Evolutionary conservation across 2,888 invertebrate genomes (phyloP).

Genomic region (Drepana falcataria): DNA sequence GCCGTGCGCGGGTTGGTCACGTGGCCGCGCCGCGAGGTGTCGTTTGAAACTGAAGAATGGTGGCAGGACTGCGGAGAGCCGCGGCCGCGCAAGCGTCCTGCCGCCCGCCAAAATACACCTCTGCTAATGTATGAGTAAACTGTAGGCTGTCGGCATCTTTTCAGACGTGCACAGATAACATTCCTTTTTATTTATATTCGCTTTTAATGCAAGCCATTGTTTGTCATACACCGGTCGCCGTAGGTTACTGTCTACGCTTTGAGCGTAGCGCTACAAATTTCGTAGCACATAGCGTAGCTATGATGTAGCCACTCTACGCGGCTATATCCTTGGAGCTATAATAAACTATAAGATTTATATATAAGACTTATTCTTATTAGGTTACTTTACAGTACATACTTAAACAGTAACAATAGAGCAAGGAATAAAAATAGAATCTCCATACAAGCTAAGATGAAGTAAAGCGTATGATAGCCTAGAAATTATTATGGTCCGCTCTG

Average conservation of each 20-base stretch:
- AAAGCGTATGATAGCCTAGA: too few species aligned
- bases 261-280: neutral
- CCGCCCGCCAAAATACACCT: slow-evolving; percentile 75
- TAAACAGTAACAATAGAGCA: too few species aligned
- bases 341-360: too few species aligned
- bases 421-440: too few species aligned
- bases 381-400: too few species aligned
- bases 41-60: slow-evolving; percentile 75
- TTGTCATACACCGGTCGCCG: neutral
- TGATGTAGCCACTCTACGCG: slow-evolving; percentile 34
- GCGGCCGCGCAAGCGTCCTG: slow-evolving; percentile 59
- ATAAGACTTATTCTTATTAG: too few species aligned
- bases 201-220: slow-evolving; percentile 8
- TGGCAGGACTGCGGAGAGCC: slow-evolving; percentile 72
- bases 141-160: slow-evolving; percentile 39
- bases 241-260: neutral
- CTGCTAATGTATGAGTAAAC: slow-evolving; percentile 69
- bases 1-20: slow-evolving; percentile 34
- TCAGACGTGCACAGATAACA: slow-evolving; percentile 52
- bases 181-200: slow-evolving; percentile 7
- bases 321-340: neutral
- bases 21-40: slow-evolving; percentile 33
- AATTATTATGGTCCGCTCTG: too few species aligned
- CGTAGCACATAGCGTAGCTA: slow-evolving; percentile 35
- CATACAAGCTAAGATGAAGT: too few species aligned